Evolutionary conservation across 2,113 vertebrate species (phyloP).

Genomic region (Rhegmatorhina hoffmannsi): DNA sequence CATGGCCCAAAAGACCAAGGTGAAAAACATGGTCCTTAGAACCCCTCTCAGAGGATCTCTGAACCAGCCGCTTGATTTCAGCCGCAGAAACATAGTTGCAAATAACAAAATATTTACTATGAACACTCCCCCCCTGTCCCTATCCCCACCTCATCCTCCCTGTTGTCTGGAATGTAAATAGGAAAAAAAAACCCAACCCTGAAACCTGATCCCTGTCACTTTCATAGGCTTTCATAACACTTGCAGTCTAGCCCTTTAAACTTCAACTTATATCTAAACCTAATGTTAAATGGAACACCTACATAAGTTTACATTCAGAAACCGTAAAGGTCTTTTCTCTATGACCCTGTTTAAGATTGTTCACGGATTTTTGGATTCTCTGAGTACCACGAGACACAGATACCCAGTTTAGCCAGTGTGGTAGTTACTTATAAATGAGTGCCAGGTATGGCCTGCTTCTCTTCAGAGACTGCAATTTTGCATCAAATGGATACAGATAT

Average conservation of each 20-base stretch:
- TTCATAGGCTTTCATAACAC: not conserved
- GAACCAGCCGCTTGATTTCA: slow-evolving; percentile 62
- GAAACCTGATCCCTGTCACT: not conserved
- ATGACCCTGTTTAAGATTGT: not conserved
- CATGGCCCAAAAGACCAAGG: slow-evolving; percentile 80
- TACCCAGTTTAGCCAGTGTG: not conserved
- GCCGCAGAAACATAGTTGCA: slow-evolving; percentile 4
- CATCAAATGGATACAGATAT: not conserved
- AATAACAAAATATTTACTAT: slow-evolving; percentile 9
- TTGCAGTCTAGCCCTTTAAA: not conserved
- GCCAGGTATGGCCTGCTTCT: not conserved
- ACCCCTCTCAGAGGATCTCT: slow-evolving; percentile 76
- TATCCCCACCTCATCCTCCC: not conserved
- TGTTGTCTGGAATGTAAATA: not conserved
- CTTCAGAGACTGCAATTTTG: not conserved
- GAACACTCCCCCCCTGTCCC: not conserved
- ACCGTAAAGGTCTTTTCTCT: not conserved
- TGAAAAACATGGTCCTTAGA: slow-evolving; percentile 66
- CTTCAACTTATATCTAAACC: not conserved
- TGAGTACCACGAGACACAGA: not conserved
- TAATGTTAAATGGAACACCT: not conserved
- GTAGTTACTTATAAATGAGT: not conserved
- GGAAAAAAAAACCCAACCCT: not conserved
- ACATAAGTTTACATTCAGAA: not conserved
- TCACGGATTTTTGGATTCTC: not conserved